These are phyloP conservation scores for Alfaro cultratus DNA, from an alignment of 2,797 vertebrate species.

Conservation along the genomic window DNA sequence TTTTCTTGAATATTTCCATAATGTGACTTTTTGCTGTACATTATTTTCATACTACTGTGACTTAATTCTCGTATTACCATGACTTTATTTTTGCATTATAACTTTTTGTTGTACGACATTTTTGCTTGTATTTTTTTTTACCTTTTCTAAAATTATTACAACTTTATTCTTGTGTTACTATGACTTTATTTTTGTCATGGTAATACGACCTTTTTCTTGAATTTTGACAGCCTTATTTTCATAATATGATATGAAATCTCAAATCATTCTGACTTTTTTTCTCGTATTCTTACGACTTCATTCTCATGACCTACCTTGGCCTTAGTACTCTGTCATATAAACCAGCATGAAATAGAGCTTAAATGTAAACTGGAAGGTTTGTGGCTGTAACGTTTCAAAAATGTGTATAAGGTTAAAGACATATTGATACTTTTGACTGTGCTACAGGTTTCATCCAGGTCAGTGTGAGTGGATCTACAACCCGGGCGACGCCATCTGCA, in stretches of 20 bases:
- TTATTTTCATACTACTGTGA: too few species aligned
- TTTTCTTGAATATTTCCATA: too few species aligned
- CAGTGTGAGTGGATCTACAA: conserved; percentile 98
- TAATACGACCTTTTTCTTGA: neutral
- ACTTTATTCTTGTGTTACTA: neutral
- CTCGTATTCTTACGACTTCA: too few species aligned
- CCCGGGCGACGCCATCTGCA: conserved; percentile 94
- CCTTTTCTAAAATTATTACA: too few species aligned
- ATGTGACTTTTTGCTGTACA: too few species aligned
- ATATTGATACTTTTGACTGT: neutral
- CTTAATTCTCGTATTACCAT: too few species aligned
- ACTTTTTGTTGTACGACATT: too few species aligned
- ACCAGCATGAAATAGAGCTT: neutral
- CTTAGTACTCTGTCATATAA: neutral
- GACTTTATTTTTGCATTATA: too few species aligned
- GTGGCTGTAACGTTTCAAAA: neutral
- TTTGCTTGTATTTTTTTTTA: too few species aligned
- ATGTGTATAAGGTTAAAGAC: too few species aligned
- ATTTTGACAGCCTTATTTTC: neutral
- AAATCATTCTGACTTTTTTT: neutral
- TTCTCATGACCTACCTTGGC: neutral
- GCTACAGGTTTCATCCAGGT: conserved; percentile 87
- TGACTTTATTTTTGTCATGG: neutral
- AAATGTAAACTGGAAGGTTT: neutral
- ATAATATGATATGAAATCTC: neutral